Conservation (phyloP, 2,888 invertebrate species). For the Cerceris ruficornis region DNA sequence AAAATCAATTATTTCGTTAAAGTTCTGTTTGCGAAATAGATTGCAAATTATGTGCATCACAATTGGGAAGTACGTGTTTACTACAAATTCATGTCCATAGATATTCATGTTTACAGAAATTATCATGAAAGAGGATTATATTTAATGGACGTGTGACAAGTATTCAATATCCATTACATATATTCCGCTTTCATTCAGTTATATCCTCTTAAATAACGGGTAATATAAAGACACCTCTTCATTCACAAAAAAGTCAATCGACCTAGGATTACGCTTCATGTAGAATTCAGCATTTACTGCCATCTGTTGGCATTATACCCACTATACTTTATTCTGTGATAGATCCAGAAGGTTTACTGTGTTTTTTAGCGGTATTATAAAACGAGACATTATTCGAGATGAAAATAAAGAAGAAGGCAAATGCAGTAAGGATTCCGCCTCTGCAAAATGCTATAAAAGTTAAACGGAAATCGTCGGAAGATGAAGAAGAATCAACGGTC, state of each 20-base stretch:
- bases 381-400: conserved; percentile 25
- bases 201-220: neutral
- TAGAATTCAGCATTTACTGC: neutral
- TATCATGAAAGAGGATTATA: no score
- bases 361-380: neutral
- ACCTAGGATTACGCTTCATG: neutral
- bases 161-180: no score
- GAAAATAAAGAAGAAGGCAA: conserved; percentile 41
- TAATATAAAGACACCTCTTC: neutral
- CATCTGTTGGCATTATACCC: neutral
- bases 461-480: conserved; percentile 35
- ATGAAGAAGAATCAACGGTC: conserved; percentile 58
- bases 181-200: no score
- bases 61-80: no score
- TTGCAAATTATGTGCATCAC: no score
- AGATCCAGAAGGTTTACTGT: neutral
- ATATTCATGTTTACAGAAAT: no score
- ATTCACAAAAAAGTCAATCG: neutral
- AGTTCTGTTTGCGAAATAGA: no score
- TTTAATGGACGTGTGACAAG: no score
- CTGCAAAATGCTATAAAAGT: conserved; percentile 42
- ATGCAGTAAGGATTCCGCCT: conserved; percentile 22
- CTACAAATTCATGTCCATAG: no score
- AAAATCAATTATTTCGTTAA: no score
- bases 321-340: neutral